phyloP scores from a whole-genome alignment of 1,140 invertebrate species.

The Caerostris darwini region DNA sequence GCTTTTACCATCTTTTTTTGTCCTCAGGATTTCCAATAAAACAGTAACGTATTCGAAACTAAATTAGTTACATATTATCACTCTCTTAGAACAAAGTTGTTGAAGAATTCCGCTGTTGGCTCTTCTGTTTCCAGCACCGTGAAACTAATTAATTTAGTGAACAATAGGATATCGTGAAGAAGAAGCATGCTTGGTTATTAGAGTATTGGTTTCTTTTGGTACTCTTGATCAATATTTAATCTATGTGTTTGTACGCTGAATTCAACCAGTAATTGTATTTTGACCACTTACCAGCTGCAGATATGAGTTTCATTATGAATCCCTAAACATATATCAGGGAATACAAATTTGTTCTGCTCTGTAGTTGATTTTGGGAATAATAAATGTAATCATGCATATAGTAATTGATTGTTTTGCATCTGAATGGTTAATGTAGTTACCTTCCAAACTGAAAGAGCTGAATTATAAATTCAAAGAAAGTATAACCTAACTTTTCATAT shows the following conservation, averaged over 20 bases:
- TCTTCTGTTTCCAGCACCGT: background rate
- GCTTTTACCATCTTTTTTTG: background rate
- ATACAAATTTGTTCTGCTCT: background rate
- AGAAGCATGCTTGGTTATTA: background rate
- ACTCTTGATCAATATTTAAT: constrained; percentile 5
- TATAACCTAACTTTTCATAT: background rate
- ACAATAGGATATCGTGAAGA: background rate
- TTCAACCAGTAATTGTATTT: background rate
- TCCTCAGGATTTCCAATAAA: background rate
- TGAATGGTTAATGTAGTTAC: no score
- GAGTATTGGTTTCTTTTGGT: constrained; percentile 12
- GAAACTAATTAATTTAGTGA: constrained; percentile 9
- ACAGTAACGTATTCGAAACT: background rate
- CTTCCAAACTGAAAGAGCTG: background rate
- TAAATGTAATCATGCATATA: no score
- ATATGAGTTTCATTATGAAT: background rate
- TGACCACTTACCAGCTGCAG: background rate
- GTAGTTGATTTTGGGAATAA: no score
- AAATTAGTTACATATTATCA: constrained; percentile 3
- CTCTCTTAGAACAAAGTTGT: background rate
- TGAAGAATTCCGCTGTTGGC: background rate
- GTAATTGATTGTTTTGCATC: no score
- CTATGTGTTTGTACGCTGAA: background rate
- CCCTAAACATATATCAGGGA: background rate
- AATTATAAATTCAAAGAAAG: background rate